Conservation (phyloP, 64 coral and sea anemone genomes). For the Dendronephthya gigantea region DNA sequence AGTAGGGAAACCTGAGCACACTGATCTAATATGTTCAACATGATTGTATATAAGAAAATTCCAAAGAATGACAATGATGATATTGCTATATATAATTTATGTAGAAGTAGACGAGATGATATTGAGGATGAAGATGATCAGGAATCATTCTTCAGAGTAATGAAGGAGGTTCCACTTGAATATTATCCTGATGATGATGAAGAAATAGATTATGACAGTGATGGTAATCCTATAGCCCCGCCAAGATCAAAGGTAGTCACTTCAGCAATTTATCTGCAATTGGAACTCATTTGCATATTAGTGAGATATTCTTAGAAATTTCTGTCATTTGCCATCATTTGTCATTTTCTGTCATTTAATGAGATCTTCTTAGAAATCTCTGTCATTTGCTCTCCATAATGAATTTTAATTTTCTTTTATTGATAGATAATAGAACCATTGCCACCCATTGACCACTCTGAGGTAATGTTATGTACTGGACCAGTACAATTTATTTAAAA, state of each 20-base stretch:
- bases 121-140: constrained; percentile 97
- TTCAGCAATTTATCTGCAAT: background rate
- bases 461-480: constrained; percentile 36
- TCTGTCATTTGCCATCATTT: too few species aligned
- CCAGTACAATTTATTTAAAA: background rate
- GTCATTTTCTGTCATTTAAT: too few species aligned
- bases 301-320: too few species aligned
- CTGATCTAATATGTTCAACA: background rate
- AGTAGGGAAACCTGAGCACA: constrained; percentile 6
- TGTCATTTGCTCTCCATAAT: background rate
- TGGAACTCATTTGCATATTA: too few species aligned
- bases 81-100: background rate
- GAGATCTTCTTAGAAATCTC: background rate
- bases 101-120: constrained; percentile 69
- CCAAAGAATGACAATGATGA: background rate
- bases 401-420: background rate
- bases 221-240: constrained; percentile 94
- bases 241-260: constrained; percentile 95
- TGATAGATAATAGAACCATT: constrained; percentile 90
- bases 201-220: constrained; percentile 96
- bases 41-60: background rate
- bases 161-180: constrained; percentile 77
- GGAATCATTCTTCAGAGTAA: constrained; percentile 91
- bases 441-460: constrained; percentile 74
- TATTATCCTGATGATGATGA: constrained; percentile 86